Base-by-base conservation (phyloP, 2,797 vertebrate genomes). In the Knipowitschia caucasica region DNA sequence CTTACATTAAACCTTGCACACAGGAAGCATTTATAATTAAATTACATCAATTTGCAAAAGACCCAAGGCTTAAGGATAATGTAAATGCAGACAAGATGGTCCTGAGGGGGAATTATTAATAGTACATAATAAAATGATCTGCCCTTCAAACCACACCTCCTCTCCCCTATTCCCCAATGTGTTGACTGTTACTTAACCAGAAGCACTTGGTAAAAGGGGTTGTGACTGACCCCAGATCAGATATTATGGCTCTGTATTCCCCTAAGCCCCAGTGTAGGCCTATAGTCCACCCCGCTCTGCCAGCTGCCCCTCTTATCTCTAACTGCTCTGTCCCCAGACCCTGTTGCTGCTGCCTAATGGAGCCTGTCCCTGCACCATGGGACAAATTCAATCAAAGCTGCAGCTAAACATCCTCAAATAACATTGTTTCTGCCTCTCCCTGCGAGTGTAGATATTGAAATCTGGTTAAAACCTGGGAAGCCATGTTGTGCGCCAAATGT, bases 161-260 rank as follows among this genome's bases (percentile, higher is more conserved):
- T 5, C 52, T 50, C 12, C 31, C 63, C 38, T 39, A 50, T 36
- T 61, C 57, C 31, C 45, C 52, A 62, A 67, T 77, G 76, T 64
- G 17, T 30, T 72, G 71, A 85, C 64, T 70, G 63, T 89, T 91
- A 89, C 72, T 89, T 91, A 91, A 91, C 67, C 71, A 78, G 73
- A 64, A 70, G 43, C 55, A 78, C 77, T 75, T 65, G 64, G 49
- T 62, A 82, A 86, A 84, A 61, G 62, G 77, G 82, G 71, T 72
- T 62, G 70, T 86, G 70, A 67, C 75, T 89, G 85, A 92, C 88
- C 86, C 80, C 73, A 67, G 78, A 90, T 75, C 88, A 73, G 70
- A 64, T 85, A 86, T 85, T 87, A 90, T 74, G 71, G 75, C 77
- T 84, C 82, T 85, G 77, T 86, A 88, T 86, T 92, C 89, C 88